Evolutionary conservation across 2,888 invertebrate species (phyloP), one percentile per base, ranked within the genome.

Genomic region (Ichneumoninae sp.): DNA sequence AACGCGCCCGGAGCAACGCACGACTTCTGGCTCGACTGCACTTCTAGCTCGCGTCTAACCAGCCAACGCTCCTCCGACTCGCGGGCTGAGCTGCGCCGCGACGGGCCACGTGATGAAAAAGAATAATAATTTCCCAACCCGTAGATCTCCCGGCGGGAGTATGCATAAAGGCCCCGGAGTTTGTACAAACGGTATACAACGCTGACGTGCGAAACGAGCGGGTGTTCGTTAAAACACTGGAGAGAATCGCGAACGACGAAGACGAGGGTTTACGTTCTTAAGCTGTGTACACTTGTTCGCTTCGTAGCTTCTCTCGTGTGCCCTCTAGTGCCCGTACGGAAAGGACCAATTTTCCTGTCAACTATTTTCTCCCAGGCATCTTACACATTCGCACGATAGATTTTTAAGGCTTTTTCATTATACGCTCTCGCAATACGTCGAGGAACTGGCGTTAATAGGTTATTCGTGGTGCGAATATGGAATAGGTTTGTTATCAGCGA

Each of bases 201-300:
- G 84, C 52, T 84, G 82, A 82, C 82, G 82, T 74, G 82, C 78
- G 69, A 82, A 82, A 82, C 78, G 69, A 82, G 78, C 82, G 77
- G 65, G 60, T 33, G n/a, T 82, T 82, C 82, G 81, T 81, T 75
- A 74, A 79, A 78, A 30, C 16, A 33, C 60, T 33, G 50, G 47
- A 60, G 57, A 74, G 80, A 80, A 72, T 66, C 68, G 26, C 57
- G 26, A 47, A 79, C 79, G 70, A 75, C 70, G 54, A 70, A n/a
- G 62, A 75, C 62, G 69, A 75, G 68, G 33, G 52, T 57, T 71
- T 30, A 22, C 60, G n/a, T 30, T 47, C 30, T 22, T 22, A 26
- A 36, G 62, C 62, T 16, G 57, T 6, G 19, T n/a, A 30, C 57
- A 66, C 19, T 33, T 26, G 13, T 26, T 33, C 33, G 30, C 60